phyloP scores from a whole-genome alignment of 2,113 vertebrate genomes.

The Strix aluco region DNA sequence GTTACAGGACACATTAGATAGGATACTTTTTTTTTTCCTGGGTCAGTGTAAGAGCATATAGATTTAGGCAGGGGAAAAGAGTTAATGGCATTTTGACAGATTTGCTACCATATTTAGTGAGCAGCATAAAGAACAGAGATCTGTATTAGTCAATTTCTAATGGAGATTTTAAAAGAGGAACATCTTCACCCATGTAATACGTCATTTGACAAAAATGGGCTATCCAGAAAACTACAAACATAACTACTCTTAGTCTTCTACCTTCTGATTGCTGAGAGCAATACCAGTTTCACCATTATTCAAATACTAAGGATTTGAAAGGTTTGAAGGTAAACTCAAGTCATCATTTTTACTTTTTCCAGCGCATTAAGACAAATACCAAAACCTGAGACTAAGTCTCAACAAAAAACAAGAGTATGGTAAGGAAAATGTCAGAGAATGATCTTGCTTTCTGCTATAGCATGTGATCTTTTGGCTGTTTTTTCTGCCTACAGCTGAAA shows the following conservation, averaged over 20 bases:
- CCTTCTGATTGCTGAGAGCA: neutral
- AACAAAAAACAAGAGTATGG: neutral
- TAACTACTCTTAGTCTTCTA: neutral
- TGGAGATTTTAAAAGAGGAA: slow-evolving; percentile 33
- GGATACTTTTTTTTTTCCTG: neutral
- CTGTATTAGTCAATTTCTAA: slow-evolving; percentile 5
- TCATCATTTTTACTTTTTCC: neutral
- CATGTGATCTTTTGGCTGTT: neutral
- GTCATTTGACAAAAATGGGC: slow-evolving; percentile 3
- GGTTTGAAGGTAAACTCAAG: neutral
- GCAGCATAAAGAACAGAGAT: neutral
- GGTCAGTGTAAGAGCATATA: neutral
- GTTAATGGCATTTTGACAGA: neutral
- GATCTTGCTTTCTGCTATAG: neutral
- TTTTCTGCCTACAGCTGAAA: neutral
- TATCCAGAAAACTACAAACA: slow-evolving; percentile 31
- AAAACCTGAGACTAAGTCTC: neutral
- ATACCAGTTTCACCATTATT: neutral
- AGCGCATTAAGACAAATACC: neutral
- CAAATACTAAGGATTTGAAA: slow-evolving; percentile 2
- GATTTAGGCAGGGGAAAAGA: neutral
- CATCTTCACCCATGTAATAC: neutral
- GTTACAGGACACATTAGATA: neutral
- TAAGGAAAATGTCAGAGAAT: neutral
- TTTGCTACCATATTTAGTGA: neutral